These are phyloP conservation scores for Aurelia coerulea DNA, from an alignment of 30 jellyfish, hydroid and myxozoan species.

Conservation along the genomic window DNA sequence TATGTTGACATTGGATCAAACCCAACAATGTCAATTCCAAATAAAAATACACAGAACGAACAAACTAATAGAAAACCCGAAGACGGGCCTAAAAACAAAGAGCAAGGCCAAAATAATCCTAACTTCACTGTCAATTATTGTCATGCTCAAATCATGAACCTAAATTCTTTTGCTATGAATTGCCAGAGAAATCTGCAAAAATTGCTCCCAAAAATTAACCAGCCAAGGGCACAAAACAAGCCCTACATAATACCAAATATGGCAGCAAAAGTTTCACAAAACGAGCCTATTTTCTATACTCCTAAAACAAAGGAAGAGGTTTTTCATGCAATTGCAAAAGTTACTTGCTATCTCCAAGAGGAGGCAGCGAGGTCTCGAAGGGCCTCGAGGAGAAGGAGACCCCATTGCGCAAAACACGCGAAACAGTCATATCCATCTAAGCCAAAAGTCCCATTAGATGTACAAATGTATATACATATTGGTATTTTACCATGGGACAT, in stretches of 20 bases:
- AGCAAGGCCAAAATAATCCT: background rate
- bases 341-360: slow-evolving; percentile 20
- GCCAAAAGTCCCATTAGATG: slow-evolving; percentile 16
- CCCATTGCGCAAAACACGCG: background rate
- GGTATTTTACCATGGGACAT: slow-evolving; percentile 70
- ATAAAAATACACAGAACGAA: background rate
- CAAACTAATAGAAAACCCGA: too few relatives aligned
- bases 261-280: too few relatives aligned
- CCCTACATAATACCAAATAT: too few relatives aligned
- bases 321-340: slow-evolving; percentile 30
- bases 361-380: slow-evolving; percentile 10
- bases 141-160: background rate
- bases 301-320: slow-evolving; percentile 51
- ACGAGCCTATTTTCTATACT: background rate
- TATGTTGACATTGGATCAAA: too few relatives aligned
- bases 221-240: too few relatives aligned
- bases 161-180: too few relatives aligned
- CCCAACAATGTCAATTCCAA: background rate
- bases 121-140: background rate
- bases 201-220: too few relatives aligned
- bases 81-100: background rate
- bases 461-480: slow-evolving; percentile 12
- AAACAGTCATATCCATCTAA: background rate
- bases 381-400: slow-evolving; percentile 12
- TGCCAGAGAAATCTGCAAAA: too few relatives aligned